Evolutionary conservation across 2,888 invertebrate species (phyloP), one percentile per base, ranked within the genome.

Genomic region (Pammene fasciana): DNA sequence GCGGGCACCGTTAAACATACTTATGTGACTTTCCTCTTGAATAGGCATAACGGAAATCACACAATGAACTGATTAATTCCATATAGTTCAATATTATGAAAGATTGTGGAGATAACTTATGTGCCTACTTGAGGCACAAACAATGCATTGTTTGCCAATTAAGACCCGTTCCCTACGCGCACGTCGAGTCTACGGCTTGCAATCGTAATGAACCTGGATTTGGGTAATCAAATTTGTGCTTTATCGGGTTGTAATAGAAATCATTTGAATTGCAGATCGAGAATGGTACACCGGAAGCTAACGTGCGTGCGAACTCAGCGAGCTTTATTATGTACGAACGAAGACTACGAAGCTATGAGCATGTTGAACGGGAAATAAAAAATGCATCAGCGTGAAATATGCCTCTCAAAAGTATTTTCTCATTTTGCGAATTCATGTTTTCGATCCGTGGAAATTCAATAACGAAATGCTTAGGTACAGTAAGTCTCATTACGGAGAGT

Each of bases 61-160:
- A 70, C 72, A 73, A 67, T 62, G 71, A 74, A 74, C 75, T 72
- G 73, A 74, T 76, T 74, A 74, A 75, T 72, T 74, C 73, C 74
- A 73, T 70, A 70, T 45, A 59, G 60, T 70, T 65, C 65, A 54
- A 65, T 74, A 72, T 72, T 72, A 76, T 76, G 75, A 76, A 75
- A 79, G 74, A 76, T 75, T 72, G 73, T 74, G 73, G 68, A 76
- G 76, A 75, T 75, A 73, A 73, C 75, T 79, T 74, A 34, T 59
- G 43, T 57, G 59, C 59, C 59, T 59, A 76, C 76, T 76, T 71
- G 74, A 75, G 78, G 75, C 78, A 79, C 74, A 80, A 80, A 80
- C 79, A 76, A 76, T 77, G 83, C 77, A 82, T 81, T 87, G 87
- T 86, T 86, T 85, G 87, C 85, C 85, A 89, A 88, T 89, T 88